These are phyloP conservation scores for Gisinianus flammeolus DNA, from an alignment of 2,888 invertebrate species.

Conservation along the genomic window DNA sequence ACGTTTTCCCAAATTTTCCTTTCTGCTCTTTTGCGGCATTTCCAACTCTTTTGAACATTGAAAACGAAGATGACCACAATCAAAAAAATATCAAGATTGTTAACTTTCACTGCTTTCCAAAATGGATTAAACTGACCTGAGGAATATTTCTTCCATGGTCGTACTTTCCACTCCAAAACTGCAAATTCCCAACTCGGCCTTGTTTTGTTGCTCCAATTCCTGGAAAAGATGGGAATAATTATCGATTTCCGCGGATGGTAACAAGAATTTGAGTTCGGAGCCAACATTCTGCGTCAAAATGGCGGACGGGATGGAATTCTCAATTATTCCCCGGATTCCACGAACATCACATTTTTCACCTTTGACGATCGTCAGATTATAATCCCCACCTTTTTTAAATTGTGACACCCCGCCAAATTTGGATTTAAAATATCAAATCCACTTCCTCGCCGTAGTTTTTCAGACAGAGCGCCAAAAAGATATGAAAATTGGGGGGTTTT, in stretches of 20 bases:
- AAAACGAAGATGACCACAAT: too few relatives aligned
- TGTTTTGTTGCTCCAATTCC: slow-evolving; percentile 6
- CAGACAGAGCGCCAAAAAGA: not conserved
- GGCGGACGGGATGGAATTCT: not conserved
- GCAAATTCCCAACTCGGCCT: not conserved
- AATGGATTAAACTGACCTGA: slow-evolving; percentile 17
- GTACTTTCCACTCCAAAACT: slow-evolving; percentile 1
- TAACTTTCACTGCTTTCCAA: not conserved
- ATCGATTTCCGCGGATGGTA: not conserved
- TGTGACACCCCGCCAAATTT: too few relatives aligned
- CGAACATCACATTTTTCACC: not conserved
- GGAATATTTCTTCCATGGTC: slow-evolving; percentile 11
- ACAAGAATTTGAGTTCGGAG: not conserved
- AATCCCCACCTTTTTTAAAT: too few relatives aligned
- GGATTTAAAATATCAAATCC: not conserved
- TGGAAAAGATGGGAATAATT: not conserved
- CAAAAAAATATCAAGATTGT: not conserved
- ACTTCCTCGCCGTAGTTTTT: not conserved
- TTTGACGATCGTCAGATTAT: slow-evolving; percentile 8
- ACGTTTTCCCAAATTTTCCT: too few relatives aligned
- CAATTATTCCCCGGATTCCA: not conserved
- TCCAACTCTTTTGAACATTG: too few relatives aligned
- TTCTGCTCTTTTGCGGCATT: too few relatives aligned
- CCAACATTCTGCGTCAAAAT: not conserved
- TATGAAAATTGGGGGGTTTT: not conserved